phyloP scores from a whole-genome alignment of 1,140 invertebrate genomes.

The Dendroctonus valens region DNA sequence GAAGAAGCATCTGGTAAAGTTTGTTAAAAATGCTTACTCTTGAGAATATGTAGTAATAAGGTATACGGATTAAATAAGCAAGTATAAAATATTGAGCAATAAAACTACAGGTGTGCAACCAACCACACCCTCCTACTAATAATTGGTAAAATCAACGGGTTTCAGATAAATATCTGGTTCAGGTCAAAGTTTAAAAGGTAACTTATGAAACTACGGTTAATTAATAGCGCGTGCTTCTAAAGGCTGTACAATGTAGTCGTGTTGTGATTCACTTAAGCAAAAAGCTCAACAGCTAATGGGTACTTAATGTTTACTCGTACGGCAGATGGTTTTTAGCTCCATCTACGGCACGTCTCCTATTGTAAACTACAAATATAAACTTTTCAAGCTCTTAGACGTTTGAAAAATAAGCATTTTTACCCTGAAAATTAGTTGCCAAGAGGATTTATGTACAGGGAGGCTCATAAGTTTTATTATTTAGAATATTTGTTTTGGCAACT shows the following conservation, averaged over 20 bases:
- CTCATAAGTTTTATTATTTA: conserved; percentile 28
- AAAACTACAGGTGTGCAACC: conserved; percentile 29
- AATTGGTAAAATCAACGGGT: conserved; percentile 10
- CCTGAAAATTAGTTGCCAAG: conserved; percentile 39
- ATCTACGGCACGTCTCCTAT: background rate
- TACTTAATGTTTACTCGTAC: conserved; percentile 37
- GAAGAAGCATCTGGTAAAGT: too few relatives aligned
- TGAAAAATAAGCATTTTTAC: conserved; percentile 36
- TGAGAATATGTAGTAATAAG: conserved; percentile 14
- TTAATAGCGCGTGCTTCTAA: conserved; percentile 43
- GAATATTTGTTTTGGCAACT: conserved; percentile 32
- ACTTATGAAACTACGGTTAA: conserved; percentile 35
- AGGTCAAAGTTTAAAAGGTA: conserved; percentile 17
- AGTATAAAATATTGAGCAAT: conserved; percentile 38
- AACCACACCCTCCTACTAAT: conserved; percentile 10
- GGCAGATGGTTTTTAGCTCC: conserved; percentile 1
- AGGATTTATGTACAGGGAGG: conserved; percentile 19
- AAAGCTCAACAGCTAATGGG: conserved; percentile 32
- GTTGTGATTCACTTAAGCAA: conserved; percentile 43
- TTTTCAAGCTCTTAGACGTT: conserved; percentile 17
- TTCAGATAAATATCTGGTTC: conserved; percentile 34
- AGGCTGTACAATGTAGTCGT: conserved; percentile 42
- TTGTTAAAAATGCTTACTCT: conserved; percentile 22
- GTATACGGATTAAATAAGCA: conserved; percentile 30
- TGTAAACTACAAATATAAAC: conserved; percentile 31